phyloP scores from a whole-genome alignment of 1,140 invertebrate genomes.

The Papilio helenus region DNA sequence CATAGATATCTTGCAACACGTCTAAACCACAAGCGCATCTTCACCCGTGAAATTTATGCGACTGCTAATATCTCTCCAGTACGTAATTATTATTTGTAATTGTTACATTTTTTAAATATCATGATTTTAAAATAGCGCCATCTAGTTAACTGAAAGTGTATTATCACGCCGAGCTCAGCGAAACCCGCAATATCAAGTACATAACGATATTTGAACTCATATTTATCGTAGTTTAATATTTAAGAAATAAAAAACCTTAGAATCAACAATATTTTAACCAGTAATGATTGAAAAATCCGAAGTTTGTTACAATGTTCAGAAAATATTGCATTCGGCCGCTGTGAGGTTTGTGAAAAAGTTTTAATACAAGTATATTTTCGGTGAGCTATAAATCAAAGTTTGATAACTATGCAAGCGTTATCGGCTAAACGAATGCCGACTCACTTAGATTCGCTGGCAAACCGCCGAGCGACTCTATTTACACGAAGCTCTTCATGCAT shows the following conservation, averaged over 20 bases:
- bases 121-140: not conserved
- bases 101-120: not conserved
- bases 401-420: slow-evolving; percentile 18
- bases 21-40: too few relatives aligned
- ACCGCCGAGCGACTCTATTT: not conserved
- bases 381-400: slow-evolving; percentile 4
- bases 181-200: not conserved
- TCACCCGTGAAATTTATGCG: too few relatives aligned
- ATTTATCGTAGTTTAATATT: not conserved
- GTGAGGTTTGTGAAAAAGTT: not conserved
- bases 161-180: not conserved
- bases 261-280: not conserved
- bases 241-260: not conserved
- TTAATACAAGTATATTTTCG: slow-evolving; percentile 7
- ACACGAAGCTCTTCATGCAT: not conserved
- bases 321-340: not conserved
- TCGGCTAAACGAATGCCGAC: not conserved
- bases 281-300: too few relatives aligned
- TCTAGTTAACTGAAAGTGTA: not conserved
- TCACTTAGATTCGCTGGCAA: slow-evolving; percentile 5
- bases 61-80: too few relatives aligned
- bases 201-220: not conserved
- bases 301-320: not conserved
- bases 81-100: too few relatives aligned
- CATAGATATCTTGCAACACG: too few relatives aligned